Conservation (phyloP, 2,888 invertebrate genomes). For the Parnassius apollo region DNA sequence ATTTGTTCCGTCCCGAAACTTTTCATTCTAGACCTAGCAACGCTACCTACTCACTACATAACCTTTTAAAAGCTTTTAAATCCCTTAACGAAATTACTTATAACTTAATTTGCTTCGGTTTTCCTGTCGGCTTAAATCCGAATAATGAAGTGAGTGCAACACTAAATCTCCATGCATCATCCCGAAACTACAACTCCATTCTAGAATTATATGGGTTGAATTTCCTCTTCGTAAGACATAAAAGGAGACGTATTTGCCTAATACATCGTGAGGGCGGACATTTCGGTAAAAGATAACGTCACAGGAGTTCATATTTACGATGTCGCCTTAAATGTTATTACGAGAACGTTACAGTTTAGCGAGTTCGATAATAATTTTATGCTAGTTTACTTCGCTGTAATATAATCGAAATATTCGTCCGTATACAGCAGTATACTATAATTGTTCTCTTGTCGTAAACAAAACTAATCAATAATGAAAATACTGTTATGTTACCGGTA, state of each 20-base stretch:
- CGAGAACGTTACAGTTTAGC: constrained; percentile 40
- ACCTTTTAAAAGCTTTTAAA: no score
- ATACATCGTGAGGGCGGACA: constrained; percentile 49
- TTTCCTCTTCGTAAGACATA: constrained; percentile 52
- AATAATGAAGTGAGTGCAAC: no score
- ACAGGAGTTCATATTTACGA: constrained; percentile 56
- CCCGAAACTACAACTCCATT: constrained; percentile 32
- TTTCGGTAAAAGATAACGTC: constrained; percentile 48
- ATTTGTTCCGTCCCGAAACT: no score
- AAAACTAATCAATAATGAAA: no score
- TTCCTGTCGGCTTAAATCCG: no score
- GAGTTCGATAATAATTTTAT: constrained; percentile 38
- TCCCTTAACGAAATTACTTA: no score
- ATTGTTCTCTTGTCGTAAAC: no score
- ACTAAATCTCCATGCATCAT: constrained; percentile 20
- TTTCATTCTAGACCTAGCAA: no score
- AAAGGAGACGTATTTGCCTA: constrained; percentile 63
- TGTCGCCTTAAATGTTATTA: constrained; percentile 40
- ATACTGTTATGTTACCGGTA: no score
- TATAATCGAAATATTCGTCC: background rate
- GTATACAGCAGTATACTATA: no score
- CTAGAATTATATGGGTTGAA: constrained; percentile 52
- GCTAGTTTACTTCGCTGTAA: constrained; percentile 23
- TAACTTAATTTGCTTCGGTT: no score
- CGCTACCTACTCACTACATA: no score